Percentiles rank a stretch among this genome's conserved stretches.
These are phyloP conservation scores for Drosophila robusta DNA, from an alignment of 2,888 invertebrate species.

Conservation along the genomic window DNA sequence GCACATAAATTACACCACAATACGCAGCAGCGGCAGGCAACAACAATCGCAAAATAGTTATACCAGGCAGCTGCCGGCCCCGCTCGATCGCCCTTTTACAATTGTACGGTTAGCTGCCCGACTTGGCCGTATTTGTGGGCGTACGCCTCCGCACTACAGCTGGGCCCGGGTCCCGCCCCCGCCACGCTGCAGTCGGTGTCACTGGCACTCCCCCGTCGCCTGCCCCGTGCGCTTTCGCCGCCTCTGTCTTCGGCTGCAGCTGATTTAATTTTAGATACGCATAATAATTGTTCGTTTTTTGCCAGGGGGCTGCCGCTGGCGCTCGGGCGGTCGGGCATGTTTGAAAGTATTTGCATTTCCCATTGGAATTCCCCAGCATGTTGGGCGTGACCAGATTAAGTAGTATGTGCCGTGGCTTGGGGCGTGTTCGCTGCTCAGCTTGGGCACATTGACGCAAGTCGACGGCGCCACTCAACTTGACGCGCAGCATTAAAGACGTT, in stretches of 20 bases:
- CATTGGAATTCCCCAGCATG: slow-evolving; percentile 34
- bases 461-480: slow-evolving; percentile 27
- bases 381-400: slow-evolving; percentile 38
- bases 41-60: slow-evolving; percentile 41
- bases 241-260: slow-evolving; percentile 43
- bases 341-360: slow-evolving; percentile 52
- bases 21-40: slow-evolving; percentile 19
- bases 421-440: not conserved
- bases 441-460: slow-evolving; percentile 3
- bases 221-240: not conserved
- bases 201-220: not conserved
- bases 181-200: slow-evolving; percentile 22
- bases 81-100: slow-evolving; percentile 5
- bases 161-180: not conserved
- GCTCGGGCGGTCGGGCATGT: slow-evolving; percentile 5
- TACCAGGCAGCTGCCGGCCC: not conserved
- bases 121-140: slow-evolving; percentile 10
- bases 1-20: slow-evolving; percentile 66
- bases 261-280: slow-evolving; percentile 77
- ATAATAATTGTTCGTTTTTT: slow-evolving; percentile 64
- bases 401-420: slow-evolving; percentile 1
- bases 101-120: slow-evolving; percentile 10
- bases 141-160: too few relatives aligned
- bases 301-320: slow-evolving; percentile 12
- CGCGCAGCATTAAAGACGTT: slow-evolving; percentile 10